Evolutionary conservation across 2,888 invertebrate genomes (phyloP), one percentile per base, ranked within the genome.

Genomic region (Coleophora deauratella): DNA sequence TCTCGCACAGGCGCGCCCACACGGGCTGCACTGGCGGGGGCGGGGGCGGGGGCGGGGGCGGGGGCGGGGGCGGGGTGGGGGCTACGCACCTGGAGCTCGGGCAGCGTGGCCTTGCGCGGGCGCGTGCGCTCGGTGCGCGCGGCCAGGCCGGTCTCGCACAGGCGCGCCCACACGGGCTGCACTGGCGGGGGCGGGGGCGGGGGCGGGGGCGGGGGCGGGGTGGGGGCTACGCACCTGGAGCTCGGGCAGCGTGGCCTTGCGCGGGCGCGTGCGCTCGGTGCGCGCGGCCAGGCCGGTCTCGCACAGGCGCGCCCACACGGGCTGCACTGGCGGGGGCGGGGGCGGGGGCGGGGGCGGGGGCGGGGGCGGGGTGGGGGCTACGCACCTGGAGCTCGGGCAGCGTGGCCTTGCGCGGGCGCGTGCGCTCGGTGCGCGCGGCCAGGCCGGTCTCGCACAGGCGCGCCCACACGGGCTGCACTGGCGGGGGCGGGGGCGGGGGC

Each of bases 21-120:
- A 99, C 97, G 58, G 96, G 96, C 82, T 98, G 97, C 66, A 99
- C 33, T 99, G 90, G 9, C 98, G 98, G 98, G 88, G 99, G 99
- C 57, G 99, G 98, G 46, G 93, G 90, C 13, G 93, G 91, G 72
- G 97, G 97, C 71, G 98, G 89, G 13, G 98, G 98, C 78, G 97
- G 98, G 38, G 97, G 88, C 12, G 97, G 93, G 45, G 96, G 87
- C 35, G 97, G n/a, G n/a, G n/a, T n/a, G n/a, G n/a, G n/a, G n/a
- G n/a, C n/a, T 88, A 41, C 95, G 89, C 86, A 97, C 96, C 69
- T 97, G 96, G 55, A 95, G 90, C 56, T 91, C 91, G 35, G 94
- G 92, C 55, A 99, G 87, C 40, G 97, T 96, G 9, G 96, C 96
- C 84, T 98, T 98, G 54, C 91, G 90, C 34, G 99, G 89, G 8